Conservation (phyloP, 2,797 vertebrate genomes). For the Pangasius sanitwongsei region DNA sequence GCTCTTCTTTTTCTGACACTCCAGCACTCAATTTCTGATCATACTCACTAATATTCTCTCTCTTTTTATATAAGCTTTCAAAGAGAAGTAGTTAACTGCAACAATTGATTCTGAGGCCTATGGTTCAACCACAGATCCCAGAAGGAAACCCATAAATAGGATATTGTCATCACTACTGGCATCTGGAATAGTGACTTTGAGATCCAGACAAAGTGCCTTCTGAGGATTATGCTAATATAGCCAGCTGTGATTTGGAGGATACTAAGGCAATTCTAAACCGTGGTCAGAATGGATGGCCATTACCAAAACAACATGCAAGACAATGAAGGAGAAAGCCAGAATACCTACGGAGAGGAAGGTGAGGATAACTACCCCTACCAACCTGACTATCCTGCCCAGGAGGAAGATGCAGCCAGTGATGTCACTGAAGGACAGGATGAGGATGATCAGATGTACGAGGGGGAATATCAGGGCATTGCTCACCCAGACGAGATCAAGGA, state of each 20-base stretch:
- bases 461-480: slow-evolving; percentile 96
- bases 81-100: slow-evolving; percentile 55
- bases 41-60: not conserved
- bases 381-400: slow-evolving; percentile 78
- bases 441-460: slow-evolving; percentile 94
- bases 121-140: slow-evolving; percentile 9
- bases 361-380: slow-evolving; percentile 81
- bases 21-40: not conserved
- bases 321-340: slow-evolving; percentile 73
- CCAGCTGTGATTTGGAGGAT: slow-evolving; percentile 56
- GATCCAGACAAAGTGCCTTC: slow-evolving; percentile 40
- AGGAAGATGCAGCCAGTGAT: slow-evolving; percentile 92
- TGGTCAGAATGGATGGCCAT: slow-evolving; percentile 81
- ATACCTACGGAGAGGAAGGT: slow-evolving; percentile 74
- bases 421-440: slow-evolving; percentile 94
- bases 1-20: not conserved
- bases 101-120: not conserved
- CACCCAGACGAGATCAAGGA: slow-evolving; percentile 92
- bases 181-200: slow-evolving; percentile 46
- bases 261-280: slow-evolving; percentile 33
- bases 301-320: slow-evolving; percentile 81
- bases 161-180: slow-evolving; percentile 35
- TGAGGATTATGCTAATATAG: slow-evolving; percentile 71
- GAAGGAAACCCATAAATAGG: slow-evolving; percentile 29
- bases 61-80: slow-evolving; percentile 51